Conservation (phyloP, 2,888 invertebrate genomes). For the Endomychus coccineus region DNA sequence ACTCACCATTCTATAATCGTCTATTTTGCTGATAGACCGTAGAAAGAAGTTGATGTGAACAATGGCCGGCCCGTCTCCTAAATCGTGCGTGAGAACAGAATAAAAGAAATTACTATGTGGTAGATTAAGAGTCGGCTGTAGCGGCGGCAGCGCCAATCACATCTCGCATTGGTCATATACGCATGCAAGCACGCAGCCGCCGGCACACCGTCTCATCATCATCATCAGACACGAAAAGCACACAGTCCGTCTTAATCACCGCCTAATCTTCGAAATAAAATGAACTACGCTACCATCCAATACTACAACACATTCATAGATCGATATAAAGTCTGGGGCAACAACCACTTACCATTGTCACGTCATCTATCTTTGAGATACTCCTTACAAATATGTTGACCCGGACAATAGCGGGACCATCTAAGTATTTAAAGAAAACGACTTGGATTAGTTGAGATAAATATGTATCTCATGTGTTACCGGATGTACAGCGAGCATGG, state of each 20-base stretch:
- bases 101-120: no score
- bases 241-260: no score
- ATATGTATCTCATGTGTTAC: conserved; percentile 8
- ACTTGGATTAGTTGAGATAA: conserved; percentile 29
- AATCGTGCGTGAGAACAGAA: conserved; percentile 18
- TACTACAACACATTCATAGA: no score
- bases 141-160: conserved; percentile 41
- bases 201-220: conserved; percentile 26
- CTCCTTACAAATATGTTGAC: conserved; percentile 98
- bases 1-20: conserved; percentile 99
- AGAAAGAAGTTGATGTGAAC: conserved; percentile 93
- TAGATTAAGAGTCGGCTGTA: conserved; percentile 24
- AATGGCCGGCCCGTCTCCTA: conserved; percentile 78
- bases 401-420: conserved; percentile 92
- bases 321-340: no score
- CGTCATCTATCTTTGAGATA: conserved; percentile 99
- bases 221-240: no score
- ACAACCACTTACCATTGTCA: conserved; percentile 90
- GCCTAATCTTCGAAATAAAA: no score
- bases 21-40: conserved; percentile 97
- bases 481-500: no score
- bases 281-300: conserved; percentile 36
- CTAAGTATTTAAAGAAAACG: conserved; percentile 48
- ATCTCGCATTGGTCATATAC: conserved; percentile 39
- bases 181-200: conserved; percentile 32